These are phyloP conservation scores for Spea multiplicata DNA, from an alignment of 2,113 vertebrate species.

Conservation along the genomic window DNA sequence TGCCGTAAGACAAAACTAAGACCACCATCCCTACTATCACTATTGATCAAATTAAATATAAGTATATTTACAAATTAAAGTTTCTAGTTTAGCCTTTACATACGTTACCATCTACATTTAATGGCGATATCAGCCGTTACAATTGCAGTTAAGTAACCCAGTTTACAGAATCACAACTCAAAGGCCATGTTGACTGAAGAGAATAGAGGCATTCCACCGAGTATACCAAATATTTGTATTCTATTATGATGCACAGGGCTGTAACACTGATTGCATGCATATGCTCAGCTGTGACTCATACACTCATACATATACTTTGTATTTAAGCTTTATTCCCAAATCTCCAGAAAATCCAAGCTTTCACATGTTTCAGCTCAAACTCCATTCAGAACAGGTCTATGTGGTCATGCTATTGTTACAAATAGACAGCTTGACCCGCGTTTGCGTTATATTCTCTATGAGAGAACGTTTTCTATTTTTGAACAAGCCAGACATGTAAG, in stretches of 20 bases:
- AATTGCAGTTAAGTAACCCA: too few species aligned
- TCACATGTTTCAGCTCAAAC: conserved; percentile 32
- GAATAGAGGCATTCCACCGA: conserved; percentile 33
- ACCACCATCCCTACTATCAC: too few species aligned
- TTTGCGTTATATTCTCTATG: conserved; percentile 21
- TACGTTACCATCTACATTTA: too few species aligned
- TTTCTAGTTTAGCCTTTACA: too few species aligned
- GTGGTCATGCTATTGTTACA: conserved; percentile 36
- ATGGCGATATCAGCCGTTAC: too few species aligned
- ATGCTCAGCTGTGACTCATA: conserved; percentile 35
- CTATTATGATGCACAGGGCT: conserved; percentile 31
- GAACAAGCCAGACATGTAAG: neutral
- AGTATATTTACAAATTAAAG: too few species aligned
- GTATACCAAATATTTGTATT: conserved; percentile 44
- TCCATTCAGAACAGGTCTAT: conserved; percentile 32
- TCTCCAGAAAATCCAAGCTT: conserved; percentile 35
- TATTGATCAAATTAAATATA: too few species aligned
- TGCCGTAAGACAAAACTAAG: too few species aligned
- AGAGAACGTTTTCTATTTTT: conserved; percentile 23
- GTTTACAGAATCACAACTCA: conserved; percentile 1
- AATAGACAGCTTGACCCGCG: conserved; percentile 34
- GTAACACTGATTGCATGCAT: conserved; percentile 41
- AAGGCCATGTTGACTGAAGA: conserved; percentile 18
- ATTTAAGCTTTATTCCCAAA: conserved; percentile 44
- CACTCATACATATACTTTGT: conserved; percentile 18